These are phyloP conservation scores for Leucania comma DNA, from an alignment of 2,888 invertebrate species.

Conservation along the genomic window DNA sequence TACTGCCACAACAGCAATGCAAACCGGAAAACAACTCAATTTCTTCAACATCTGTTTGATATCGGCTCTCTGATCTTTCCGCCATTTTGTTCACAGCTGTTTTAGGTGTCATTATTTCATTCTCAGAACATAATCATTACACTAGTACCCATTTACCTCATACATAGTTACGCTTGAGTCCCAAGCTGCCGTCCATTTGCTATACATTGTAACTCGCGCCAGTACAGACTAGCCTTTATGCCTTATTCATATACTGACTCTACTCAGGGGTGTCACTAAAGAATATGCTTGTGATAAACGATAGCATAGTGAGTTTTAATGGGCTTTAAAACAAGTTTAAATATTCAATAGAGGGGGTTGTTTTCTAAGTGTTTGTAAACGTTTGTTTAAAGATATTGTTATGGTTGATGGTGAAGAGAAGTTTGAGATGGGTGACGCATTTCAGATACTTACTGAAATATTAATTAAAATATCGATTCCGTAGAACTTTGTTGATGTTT, in stretches of 20 bases:
- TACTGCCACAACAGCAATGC: neutral
- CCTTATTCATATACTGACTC: slow-evolving; percentile 77
- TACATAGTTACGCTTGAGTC: slow-evolving; percentile 44
- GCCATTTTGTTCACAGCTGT: slow-evolving; percentile 13
- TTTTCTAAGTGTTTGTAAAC: slow-evolving; percentile 4
- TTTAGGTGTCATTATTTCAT: slow-evolving; percentile 17
- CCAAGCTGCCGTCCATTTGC: slow-evolving; percentile 65
- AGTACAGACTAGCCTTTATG: slow-evolving; percentile 73
- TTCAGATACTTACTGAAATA: neutral
- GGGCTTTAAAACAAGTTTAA: slow-evolving; percentile 25
- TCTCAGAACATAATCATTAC: slow-evolving; percentile 34
- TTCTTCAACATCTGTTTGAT: neutral
- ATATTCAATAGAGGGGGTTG: slow-evolving; percentile 35
- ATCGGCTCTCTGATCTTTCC: neutral
- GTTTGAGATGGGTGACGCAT: no score
- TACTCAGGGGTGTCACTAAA: slow-evolving; percentile 66
- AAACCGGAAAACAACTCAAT: neutral
- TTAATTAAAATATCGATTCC: neutral
- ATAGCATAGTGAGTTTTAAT: slow-evolving; percentile 43
- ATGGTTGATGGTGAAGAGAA: neutral
- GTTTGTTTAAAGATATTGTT: slow-evolving; percentile 10
- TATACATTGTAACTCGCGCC: slow-evolving; percentile 66
- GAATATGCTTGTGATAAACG: slow-evolving; percentile 20
- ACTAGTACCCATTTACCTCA: slow-evolving; percentile 41
- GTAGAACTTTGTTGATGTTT: no score